Percentiles rank a stretch among this genome's conserved stretches.
These are phyloP conservation scores for Acanthosoma haemorrhoidale DNA, from an alignment of 2,888 invertebrate genomes.

Conservation along the genomic window DNA sequence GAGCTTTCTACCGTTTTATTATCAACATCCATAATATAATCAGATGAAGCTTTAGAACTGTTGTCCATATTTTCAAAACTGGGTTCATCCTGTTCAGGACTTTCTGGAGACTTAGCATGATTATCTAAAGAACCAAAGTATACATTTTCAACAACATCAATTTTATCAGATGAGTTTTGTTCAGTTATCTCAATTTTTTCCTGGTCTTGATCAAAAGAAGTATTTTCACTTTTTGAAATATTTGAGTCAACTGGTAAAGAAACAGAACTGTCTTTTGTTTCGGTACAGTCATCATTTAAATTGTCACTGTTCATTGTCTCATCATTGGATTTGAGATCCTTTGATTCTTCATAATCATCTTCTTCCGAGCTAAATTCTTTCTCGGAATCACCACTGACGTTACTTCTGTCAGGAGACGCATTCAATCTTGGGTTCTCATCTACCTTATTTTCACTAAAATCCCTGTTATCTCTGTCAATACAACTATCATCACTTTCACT, in stretches of 20 bases:
- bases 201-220: too few relatives aligned
- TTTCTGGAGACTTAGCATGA: neutral
- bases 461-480: neutral
- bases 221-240: too few relatives aligned
- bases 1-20: too few relatives aligned
- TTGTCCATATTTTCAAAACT: neutral
- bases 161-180: neutral
- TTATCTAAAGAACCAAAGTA: neutral
- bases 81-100: neutral
- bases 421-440: neutral
- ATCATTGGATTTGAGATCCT: neutral
- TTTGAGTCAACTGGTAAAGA: neutral
- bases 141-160: neutral
- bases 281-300: neutral
- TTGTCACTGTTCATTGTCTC: neutral
- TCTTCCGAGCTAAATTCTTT: neutral
- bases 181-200: neutral
- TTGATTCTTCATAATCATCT: neutral
- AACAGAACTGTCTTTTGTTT: neutral
- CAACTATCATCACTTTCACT: conserved; percentile 11
- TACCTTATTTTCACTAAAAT: neutral
- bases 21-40: too few relatives aligned
- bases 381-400: neutral
- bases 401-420: neutral
- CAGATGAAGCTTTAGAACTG: neutral